Base-by-base conservation (phyloP, 2,113 vertebrate genomes). In the Lagenorhynchus albirostris region DNA sequence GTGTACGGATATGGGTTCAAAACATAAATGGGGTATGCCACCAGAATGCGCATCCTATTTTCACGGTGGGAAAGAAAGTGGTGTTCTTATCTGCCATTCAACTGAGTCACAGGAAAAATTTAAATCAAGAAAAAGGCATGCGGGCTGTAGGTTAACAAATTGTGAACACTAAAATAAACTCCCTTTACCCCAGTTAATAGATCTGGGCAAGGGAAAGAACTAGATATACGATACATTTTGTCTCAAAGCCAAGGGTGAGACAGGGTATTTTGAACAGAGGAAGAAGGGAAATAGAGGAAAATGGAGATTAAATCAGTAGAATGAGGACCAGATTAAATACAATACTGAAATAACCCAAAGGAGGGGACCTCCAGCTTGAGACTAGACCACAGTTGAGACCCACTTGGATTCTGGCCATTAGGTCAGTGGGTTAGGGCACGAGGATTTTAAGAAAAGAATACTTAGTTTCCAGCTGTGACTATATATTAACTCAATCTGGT, bases 171-270 rank as follows among this genome's bases (percentile, higher is more conserved):
- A 58, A 80, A 84, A 82, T 70, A 86, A 96, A 74, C 41, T 71
- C 12, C 62, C 7, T 93, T 95, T 47, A 83, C 67, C 73, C 33
- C 23, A 23, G 50, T 70, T 84, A 81, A 58, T 8, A 67, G 80
- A 94, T 38, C 50, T 36, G 26, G 58, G 71, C 17, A 63, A 85
- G 47, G 31, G 20, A 89, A 71, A 89, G 31, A 88, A 94, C 11
- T 2, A 55, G 70, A 84, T 20, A 79, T 11, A 74, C 12, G 31
- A 89, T n/a, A 58, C 2, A 31, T 62, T 84, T 7, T 62, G 71
- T 41, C 47, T 93, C 77, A 67, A 63, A 50, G 82, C 31, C 90
- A 93, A 91, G 93, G 89, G 88, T 36, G 60, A 95, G n/a, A 80
- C 21, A 89, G 47, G 36, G 26, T 60, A 70, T 80, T 96, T 31